These are phyloP conservation scores for Anas platyrhynchos DNA, from an alignment of 2,113 vertebrate genomes.

Conservation along the genomic window DNA sequence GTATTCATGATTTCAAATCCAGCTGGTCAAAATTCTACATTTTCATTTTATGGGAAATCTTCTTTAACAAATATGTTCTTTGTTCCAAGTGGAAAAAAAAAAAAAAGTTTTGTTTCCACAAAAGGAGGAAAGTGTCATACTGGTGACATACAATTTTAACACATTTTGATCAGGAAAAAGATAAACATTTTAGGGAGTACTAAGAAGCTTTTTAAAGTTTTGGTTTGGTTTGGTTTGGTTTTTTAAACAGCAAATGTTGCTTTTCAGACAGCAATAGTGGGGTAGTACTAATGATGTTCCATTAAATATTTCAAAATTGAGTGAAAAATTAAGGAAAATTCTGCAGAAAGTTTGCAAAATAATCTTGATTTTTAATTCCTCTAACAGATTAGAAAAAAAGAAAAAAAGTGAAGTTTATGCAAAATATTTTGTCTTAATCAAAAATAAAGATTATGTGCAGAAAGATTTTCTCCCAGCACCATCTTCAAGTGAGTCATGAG, in stretches of 20 bases:
- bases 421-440: not conserved
- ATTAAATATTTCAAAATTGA: not conserved
- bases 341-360: not conserved
- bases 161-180: not conserved
- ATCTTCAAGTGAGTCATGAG: not conserved
- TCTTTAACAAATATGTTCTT: not conserved
- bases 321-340: not conserved
- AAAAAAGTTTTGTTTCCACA: not conserved
- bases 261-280: not conserved
- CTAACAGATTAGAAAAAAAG: not conserved
- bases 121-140: not conserved
- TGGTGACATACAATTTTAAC: not conserved
- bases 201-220: not conserved
- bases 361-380: fast-evolving
- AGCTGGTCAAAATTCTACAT: not conserved
- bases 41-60: not conserved
- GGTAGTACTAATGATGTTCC: too few relatives aligned
- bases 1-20: not conserved
- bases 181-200: not conserved
- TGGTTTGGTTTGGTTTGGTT: too few relatives aligned
- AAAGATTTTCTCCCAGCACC: not conserved
- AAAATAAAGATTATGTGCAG: not conserved
- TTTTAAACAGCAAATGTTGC: not conserved
- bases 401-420: not conserved
- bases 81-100: not conserved